Percentiles rank a stretch among this genome's conserved stretches.
Conservation (phyloP, 2,888 invertebrate species). For the Eucriotettix oculatus region DNA sequence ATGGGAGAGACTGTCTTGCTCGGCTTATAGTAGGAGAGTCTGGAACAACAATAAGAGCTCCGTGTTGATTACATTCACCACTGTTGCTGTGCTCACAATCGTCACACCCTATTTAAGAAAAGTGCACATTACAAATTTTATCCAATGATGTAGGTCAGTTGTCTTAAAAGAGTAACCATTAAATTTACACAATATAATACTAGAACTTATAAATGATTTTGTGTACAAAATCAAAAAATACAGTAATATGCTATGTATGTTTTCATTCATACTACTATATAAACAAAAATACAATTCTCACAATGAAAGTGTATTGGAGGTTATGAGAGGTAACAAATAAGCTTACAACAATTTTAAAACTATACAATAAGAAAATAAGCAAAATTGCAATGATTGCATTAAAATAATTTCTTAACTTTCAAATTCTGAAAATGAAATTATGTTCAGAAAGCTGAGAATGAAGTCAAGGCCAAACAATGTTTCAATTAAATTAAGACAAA, state of each 20-base stretch:
- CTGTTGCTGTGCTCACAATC: constrained; percentile 11
- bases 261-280: no score
- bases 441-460: background rate
- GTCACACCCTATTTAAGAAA: constrained; percentile 9
- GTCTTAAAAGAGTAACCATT: background rate
- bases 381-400: background rate
- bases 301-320: no score
- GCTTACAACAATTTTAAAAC: background rate
- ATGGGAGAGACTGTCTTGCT: constrained; percentile 9
- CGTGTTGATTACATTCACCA: constrained; percentile 11
- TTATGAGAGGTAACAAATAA: background rate
- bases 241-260: no score
- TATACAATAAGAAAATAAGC: background rate
- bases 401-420: background rate
- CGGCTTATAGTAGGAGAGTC: constrained; percentile 7
- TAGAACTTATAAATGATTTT: no score
- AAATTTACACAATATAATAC: no score
- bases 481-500: background rate
- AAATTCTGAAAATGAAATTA: background rate
- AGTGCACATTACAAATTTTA: background rate
- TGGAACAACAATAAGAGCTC: constrained; percentile 9
- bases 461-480: constrained; percentile 1
- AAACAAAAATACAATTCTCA: no score
- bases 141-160: background rate
- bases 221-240: no score